phyloP scores from a whole-genome alignment of 1,140 invertebrate species.

The Bombyx mandarina region DNA sequence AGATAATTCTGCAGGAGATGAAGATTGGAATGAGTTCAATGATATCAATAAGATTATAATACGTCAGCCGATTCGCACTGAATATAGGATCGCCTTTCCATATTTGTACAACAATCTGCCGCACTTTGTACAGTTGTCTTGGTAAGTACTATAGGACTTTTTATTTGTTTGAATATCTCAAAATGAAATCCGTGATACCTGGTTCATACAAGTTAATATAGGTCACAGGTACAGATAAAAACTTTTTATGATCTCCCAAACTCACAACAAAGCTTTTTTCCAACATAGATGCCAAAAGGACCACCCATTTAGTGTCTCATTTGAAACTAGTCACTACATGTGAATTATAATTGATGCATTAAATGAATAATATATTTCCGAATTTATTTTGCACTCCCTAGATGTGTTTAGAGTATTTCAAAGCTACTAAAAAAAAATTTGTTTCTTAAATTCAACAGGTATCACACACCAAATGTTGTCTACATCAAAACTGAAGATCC shows the following conservation, averaged over 20 bases:
- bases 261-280: not conserved
- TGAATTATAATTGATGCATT: too few species aligned
- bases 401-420: too few species aligned
- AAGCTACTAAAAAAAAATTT: not conserved
- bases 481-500: slow-evolving; percentile 99
- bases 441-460: slow-evolving; percentile 76
- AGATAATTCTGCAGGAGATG: slow-evolving; percentile 96
- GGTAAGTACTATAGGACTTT: slow-evolving; percentile 75
- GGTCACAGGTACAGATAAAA: not conserved
- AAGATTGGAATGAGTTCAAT: slow-evolving; percentile 99
- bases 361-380: too few species aligned
- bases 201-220: not conserved
- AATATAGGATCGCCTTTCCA: slow-evolving; percentile 99
- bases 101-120: slow-evolving; percentile 99
- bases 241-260: too few species aligned
- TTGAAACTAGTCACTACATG: too few species aligned
- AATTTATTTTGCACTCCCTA: too few species aligned
- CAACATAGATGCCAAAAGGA: not conserved
- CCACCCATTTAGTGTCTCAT: too few species aligned
- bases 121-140: slow-evolving; percentile 94
- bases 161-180: slow-evolving; percentile 12
- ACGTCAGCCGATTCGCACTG: slow-evolving; percentile 96
- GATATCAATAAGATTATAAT: slow-evolving; percentile 99
- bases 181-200: not conserved
- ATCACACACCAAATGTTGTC: slow-evolving; percentile 98